These are phyloP conservation scores for Microctonus hyperodae DNA, from an alignment of 2,888 invertebrate genomes.

Conservation along the genomic window DNA sequence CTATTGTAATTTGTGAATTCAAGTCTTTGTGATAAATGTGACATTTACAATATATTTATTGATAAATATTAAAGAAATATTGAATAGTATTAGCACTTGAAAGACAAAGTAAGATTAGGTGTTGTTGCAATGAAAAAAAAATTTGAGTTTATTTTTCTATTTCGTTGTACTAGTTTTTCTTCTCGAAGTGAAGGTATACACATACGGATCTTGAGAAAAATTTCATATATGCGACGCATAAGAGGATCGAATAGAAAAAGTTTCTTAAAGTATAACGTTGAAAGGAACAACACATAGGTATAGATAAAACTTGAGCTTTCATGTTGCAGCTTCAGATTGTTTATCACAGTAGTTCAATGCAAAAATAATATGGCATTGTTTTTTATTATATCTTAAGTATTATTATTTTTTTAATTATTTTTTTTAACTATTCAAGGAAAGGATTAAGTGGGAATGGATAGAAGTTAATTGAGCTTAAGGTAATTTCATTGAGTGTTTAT, in stretches of 20 bases:
- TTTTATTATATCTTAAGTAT: not conserved
- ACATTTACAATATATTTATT: not conserved
- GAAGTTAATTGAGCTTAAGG: not conserved
- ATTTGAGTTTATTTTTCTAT: slow-evolving; percentile 2
- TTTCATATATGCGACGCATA: slow-evolving; percentile 5
- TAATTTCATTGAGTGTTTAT: not conserved
- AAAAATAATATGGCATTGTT: not conserved
- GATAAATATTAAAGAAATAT: not conserved
- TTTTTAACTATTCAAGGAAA: too few species aligned
- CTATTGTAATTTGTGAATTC: not conserved
- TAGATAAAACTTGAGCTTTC: not conserved
- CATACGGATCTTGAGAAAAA: not conserved
- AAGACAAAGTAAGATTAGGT: not conserved
- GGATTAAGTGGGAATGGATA: too few species aligned
- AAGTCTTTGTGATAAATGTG: not conserved
- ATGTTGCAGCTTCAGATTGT: not conserved
- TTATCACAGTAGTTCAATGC: not conserved
- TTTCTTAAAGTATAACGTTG: not conserved
- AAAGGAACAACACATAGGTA: not conserved
- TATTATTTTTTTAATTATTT: too few species aligned
- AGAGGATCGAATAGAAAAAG: slow-evolving; percentile 15
- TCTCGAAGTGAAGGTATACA: not conserved
- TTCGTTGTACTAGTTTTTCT: not conserved
- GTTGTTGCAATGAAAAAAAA: slow-evolving; percentile 20
- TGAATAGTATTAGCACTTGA: slow-evolving; percentile 5